A percentile compares a stretch with the other conserved stretches of the same genome.
These are phyloP conservation scores for Littorina saxatilis DNA, from an alignment of 1,140 invertebrate genomes.

Conservation along the genomic window DNA sequence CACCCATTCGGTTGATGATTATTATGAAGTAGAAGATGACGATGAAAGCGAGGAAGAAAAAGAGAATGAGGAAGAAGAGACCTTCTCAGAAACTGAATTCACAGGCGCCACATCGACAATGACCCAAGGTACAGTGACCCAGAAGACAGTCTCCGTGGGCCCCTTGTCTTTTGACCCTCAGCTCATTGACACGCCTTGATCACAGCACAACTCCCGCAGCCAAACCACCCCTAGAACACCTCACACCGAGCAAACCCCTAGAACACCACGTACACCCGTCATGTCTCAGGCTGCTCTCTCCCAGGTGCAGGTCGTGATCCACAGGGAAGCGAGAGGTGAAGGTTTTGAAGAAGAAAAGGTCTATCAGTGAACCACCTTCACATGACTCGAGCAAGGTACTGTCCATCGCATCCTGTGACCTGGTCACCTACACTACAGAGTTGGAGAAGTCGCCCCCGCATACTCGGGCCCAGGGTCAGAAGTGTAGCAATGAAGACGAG, in stretches of 20 bases:
- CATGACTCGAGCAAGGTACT: not conserved
- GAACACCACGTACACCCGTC: not conserved
- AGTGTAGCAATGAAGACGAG: not conserved
- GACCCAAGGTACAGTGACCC: not conserved
- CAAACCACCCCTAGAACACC: not conserved
- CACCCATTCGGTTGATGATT: not conserved
- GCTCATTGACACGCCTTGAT: not conserved
- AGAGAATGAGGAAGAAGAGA: not conserved
- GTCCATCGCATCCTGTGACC: not conserved
- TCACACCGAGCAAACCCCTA: not conserved
- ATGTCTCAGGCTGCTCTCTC: not conserved
- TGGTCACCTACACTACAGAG: not conserved
- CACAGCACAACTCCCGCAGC: not conserved
- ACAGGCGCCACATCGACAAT: not conserved
- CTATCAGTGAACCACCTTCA: not conserved
- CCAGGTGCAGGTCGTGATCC: conserved; percentile 7
- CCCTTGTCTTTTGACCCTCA: not conserved
- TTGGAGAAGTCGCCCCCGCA: not conserved
- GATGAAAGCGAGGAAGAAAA: not conserved
- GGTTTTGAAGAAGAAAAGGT: not conserved
- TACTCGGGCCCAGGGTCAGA: not conserved
- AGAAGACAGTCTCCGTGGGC: not conserved
- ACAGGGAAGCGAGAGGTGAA: not conserved
- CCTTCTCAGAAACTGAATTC: not conserved
- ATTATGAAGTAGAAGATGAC: not conserved